Base-by-base conservation (phyloP, 2,888 invertebrate species). In the Vesta saturnalis region DNA sequence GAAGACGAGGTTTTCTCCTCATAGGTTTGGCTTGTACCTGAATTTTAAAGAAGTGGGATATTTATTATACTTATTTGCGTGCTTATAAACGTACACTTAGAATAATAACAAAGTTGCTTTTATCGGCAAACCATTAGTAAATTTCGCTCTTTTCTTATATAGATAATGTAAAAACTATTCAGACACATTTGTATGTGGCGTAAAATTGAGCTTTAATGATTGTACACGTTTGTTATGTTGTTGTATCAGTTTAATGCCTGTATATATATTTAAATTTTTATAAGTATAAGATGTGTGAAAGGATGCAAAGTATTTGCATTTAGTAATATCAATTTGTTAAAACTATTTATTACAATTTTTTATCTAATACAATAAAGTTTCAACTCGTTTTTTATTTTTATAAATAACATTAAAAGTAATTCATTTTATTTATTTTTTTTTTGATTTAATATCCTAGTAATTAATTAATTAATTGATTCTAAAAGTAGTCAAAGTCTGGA, bases 271-370 rank as follows among this genome's bases (percentile, higher is more conserved):
- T n/a, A 43, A 15, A 5, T 15, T 52, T 52, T 52, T 52, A 52
- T 52, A 18, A 52, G 14, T 43, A 2, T 43, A 43, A 52, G 8
- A 19, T 35, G 35, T 52, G 30, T 61, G 52, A 57, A 35, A 52
- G 49, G 23, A 52, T 22, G 39, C 39, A 39, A 39, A 39, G 39
- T 39, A 39, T 52, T 52, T 49, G 49, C 18, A 52, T 19, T 52
- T 39, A 60, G 67, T 67, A 67, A 61, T 54, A 49, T 21, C 61
- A 49, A 61, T 56, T 61, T 66, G 61, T 67, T 61, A 67, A 46
- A 56, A 47, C 61, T 56, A 67, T 61, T 67, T 61, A 67, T 67
- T 67, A 67, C 67, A 61, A 67, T 67, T 67, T 67, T 64, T 67
- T 67, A 67, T 67, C 61, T 67, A 61, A 67, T 67, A 65, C 59